Percentiles rank a stretch among this genome's conserved stretches.
phyloP scores from a whole-genome alignment of 1,140 invertebrate species.

The Vanessa atalanta region DNA sequence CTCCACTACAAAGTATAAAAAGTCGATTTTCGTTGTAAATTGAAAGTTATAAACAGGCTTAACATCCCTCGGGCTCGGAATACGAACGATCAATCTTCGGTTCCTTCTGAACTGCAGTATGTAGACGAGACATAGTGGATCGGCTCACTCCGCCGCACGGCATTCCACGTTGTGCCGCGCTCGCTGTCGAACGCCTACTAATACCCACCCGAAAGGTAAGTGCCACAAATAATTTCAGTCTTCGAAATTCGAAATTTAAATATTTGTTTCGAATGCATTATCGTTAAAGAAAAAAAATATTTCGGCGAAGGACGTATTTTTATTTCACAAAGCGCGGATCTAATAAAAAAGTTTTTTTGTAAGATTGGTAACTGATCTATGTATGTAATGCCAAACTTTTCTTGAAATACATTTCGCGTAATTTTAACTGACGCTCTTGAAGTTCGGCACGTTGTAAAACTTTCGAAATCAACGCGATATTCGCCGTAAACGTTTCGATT shows the following conservation, averaged over 20 bases:
- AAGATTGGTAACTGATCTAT: not conserved
- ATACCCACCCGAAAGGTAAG: constrained; percentile 45
- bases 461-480: not conserved
- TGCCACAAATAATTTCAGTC: constrained; percentile 13
- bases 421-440: constrained; percentile 3
- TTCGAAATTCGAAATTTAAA: constrained; percentile 35
- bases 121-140: constrained; percentile 22
- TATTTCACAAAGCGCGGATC: not conserved
- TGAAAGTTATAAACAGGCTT: constrained; percentile 4
- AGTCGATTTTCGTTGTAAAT: not conserved
- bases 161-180: constrained; percentile 54
- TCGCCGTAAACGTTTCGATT: constrained; percentile 1
- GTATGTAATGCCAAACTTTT: not conserved
- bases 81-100: constrained; percentile 29
- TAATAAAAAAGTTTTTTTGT: not conserved
- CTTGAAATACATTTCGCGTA: constrained; percentile 5
- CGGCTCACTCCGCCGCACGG: constrained; percentile 49
- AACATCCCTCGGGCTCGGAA: not conserved
- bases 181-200: constrained; percentile 47
- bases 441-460: not conserved
- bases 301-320: not conserved
- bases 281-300: not conserved
- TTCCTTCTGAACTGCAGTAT: constrained; percentile 22
- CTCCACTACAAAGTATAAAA: not conserved
- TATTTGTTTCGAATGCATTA: not conserved